phyloP scores from a whole-genome alignment of 2,113 vertebrate genomes.

The Sigmodon hispidus region DNA sequence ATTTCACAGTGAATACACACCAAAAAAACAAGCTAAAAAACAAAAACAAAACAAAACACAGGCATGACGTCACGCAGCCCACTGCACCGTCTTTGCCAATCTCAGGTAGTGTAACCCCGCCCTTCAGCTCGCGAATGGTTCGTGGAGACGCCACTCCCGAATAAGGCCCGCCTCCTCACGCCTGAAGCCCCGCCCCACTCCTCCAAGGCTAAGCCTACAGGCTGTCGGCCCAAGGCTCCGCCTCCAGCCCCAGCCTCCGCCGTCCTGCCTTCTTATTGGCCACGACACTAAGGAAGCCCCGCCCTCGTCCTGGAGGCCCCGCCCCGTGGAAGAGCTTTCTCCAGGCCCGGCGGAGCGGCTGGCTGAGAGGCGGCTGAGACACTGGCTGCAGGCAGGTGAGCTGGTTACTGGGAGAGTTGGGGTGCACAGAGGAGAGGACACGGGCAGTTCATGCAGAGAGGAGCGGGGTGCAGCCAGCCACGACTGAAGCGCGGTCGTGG shows the following conservation, averaged over 20 bases:
- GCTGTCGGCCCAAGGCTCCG: not conserved
- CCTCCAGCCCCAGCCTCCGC: constrained; percentile 48
- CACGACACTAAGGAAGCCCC: accelerated
- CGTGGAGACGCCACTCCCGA: not conserved
- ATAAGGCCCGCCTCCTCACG: not conserved
- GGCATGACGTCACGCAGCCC: not conserved
- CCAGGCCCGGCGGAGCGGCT: constrained; percentile 13
- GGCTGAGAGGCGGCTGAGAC: constrained; percentile 66
- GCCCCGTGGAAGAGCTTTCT: constrained; percentile 33
- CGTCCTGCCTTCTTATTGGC: constrained; percentile 57
- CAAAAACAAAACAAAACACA: not conserved
- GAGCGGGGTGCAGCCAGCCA: not conserved
- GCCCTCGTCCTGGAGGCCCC: not conserved
- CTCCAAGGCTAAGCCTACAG: constrained; percentile 60
- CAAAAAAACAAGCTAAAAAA: not conserved
- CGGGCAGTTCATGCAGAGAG: not conserved
- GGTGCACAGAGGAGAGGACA: not conserved
- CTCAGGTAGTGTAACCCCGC: constrained; percentile 29
- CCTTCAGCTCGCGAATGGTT: not conserved
- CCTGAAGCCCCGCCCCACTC: not conserved
- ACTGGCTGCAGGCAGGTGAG: not conserved
- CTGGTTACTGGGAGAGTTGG: not conserved
- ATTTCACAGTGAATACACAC: not conserved
- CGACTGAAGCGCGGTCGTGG: not conserved
- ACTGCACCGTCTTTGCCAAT: not conserved